Evolutionary conservation across 2,888 invertebrate genomes (phyloP), one percentile per base, ranked within the genome.

Genomic region (Lapara coniferarum): DNA sequence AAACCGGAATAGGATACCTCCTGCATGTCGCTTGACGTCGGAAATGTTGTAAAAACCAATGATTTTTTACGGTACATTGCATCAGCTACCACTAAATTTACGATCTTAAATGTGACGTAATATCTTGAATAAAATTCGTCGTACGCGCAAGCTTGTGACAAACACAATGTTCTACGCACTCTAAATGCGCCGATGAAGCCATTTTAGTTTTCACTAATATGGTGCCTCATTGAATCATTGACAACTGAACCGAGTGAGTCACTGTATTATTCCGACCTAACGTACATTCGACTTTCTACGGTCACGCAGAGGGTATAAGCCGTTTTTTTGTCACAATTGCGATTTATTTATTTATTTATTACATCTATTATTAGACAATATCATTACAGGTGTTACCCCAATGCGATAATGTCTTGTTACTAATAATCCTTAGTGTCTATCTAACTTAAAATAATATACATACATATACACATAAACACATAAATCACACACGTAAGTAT

Each of bases 201-300:
- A 69, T 68, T 66, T 67, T 52, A 69, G 71, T 46, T 83, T 82
- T 81, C 78, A 72, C 79, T 77, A 80, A 82, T 81, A 78, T 79
- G 77, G 74, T 77, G 71, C 71, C 74, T 77, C 79, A 80, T 81
- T 85, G 85, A 85, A 84, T 86, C 86, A 87, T 76, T 78, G 81
- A 78, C 78, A 77, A 76, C 74, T 75, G 73, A 77, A 79, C 77
- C 77, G 72, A 75, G 70, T 86, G 86, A 87, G 74, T 85, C 86
- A 88, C 73, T 73, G 73, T 78, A 78, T 72, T 72, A 70, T 75
- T 72, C 74, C 70, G 69, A 73, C 72, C 72, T 74, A 72, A 74
- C 58, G 71, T 77, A 73, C 73, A 72, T 73, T 72, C 70, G 71
- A 80, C 85, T 86, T 85, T 86, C 85, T 84, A 79, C 70, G 74